phyloP scores from a whole-genome alignment of 1,140 invertebrate genomes.

The Drosophila jambulina region DNA sequence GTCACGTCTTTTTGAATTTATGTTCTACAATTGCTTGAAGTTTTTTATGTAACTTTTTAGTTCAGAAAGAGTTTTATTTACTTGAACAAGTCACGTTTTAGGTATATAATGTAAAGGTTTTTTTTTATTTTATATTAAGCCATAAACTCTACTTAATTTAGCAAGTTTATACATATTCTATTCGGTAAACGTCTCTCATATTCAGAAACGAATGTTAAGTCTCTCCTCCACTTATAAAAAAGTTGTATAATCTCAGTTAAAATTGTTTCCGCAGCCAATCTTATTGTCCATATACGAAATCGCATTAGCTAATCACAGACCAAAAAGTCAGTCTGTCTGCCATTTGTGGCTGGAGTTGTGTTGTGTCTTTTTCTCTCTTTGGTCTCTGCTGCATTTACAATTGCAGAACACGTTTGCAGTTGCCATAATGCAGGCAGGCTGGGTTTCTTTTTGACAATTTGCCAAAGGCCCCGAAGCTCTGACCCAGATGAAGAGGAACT shows the following conservation, averaged over 20 bases:
- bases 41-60: neutral
- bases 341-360: conserved; percentile 43
- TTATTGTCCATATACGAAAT: conserved; percentile 24
- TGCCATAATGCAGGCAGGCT: conserved; percentile 43
- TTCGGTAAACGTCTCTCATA: neutral
- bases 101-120: too few relatives aligned
- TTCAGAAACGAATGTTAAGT: neutral
- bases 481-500: conserved; percentile 27
- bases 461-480: conserved; percentile 21
- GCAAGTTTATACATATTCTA: neutral
- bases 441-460: conserved; percentile 41
- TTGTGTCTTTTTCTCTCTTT: conserved; percentile 12
- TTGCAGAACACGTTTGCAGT: conserved; percentile 41
- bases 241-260: conserved; percentile 18
- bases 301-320: conserved; percentile 41
- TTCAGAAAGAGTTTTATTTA: neutral
- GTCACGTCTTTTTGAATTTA: neutral
- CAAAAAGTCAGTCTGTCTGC: conserved; percentile 46
- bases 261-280: conserved; percentile 16
- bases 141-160: too few relatives aligned
- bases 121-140: too few relatives aligned
- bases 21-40: neutral
- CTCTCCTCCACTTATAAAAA: neutral
- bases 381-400: conserved; percentile 26
- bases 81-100: neutral